Conservation (phyloP, 1,140 invertebrate species). For the Brachionus manjavacas region DNA sequence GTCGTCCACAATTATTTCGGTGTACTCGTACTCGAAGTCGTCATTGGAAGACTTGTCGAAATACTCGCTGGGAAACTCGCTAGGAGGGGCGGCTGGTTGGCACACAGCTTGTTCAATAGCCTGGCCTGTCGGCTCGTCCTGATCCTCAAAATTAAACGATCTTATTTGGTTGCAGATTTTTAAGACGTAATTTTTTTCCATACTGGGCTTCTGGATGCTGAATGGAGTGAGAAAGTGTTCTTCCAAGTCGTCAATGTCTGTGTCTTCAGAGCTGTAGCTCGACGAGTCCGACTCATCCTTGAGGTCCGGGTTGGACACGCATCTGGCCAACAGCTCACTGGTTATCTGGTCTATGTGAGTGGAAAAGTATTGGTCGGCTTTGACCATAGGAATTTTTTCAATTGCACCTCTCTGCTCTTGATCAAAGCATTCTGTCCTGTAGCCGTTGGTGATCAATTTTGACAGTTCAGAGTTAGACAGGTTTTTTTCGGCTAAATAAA, state of each 20-base stretch:
- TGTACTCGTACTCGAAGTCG: conserved; percentile 37
- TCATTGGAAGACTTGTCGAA: background rate
- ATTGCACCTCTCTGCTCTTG: background rate
- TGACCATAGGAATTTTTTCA: background rate
- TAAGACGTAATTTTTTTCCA: background rate
- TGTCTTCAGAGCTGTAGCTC: background rate
- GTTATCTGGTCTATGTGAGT: background rate
- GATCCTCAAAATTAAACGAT: background rate
- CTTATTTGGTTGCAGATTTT: conserved; percentile 12
- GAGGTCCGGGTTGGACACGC: background rate
- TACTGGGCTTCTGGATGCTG: background rate
- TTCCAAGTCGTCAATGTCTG: background rate
- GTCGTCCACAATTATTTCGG: conserved; percentile 2
- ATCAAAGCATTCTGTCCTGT: background rate
- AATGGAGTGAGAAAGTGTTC: background rate
- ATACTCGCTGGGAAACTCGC: background rate
- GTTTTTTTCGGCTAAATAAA: background rate
- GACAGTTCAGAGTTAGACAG: background rate
- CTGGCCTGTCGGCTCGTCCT: background rate
- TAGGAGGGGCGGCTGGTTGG: too few relatives aligned
- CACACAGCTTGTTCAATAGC: background rate
- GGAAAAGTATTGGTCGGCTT: background rate
- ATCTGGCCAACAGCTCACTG: background rate
- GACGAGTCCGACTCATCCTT: background rate
- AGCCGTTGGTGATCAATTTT: background rate